Evolutionary conservation across 2,888 invertebrate genomes (phyloP).

Genomic region (Artemia sinica): DNA sequence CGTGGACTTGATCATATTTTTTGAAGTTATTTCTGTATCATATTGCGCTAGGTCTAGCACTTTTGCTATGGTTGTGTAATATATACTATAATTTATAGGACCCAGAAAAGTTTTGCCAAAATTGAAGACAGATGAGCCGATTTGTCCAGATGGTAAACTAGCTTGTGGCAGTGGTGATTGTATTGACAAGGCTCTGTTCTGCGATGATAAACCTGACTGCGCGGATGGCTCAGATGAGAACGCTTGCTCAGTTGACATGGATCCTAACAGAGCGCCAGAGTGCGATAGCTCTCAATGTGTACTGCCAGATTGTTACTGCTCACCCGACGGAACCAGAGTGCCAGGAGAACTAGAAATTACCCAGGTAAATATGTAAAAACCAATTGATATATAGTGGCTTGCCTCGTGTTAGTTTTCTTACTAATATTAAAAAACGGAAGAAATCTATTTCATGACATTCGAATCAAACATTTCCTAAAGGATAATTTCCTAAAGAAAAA

Average conservation of each 20-base stretch:
- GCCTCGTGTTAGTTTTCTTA: too few species aligned
- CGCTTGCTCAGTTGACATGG: slow-evolving; percentile 81
- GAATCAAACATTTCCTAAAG: too few species aligned
- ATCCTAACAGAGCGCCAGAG: slow-evolving; percentile 76
- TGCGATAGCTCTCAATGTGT: slow-evolving; percentile 71
- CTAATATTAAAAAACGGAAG: too few species aligned
- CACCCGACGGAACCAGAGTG: slow-evolving; percentile 70
- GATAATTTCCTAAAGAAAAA: too few species aligned
- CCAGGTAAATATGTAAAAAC: slow-evolving; percentile 34
- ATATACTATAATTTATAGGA: slow-evolving; percentile 42
- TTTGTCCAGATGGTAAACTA: slow-evolving; percentile 73
- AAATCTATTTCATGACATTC: too few species aligned
- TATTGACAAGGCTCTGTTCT: slow-evolving; percentile 75
- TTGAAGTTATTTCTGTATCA: slow-evolving; percentile 9
- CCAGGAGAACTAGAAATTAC: slow-evolving; percentile 67
- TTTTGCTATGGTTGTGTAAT: slow-evolving; percentile 18
- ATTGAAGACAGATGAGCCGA: slow-evolving; percentile 78
- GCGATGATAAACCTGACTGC: slow-evolving; percentile 80
- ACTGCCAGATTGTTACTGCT: slow-evolving; percentile 82
- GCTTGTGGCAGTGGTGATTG: slow-evolving; percentile 84
- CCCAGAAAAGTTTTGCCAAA: slow-evolving; percentile 73
- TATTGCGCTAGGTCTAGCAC: slow-evolving; percentile 10
- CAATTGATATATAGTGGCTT: too few species aligned
- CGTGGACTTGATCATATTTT: too few species aligned
- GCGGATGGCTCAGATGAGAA: slow-evolving; percentile 89